Evolutionary conservation across 2,888 invertebrate species (phyloP).

Genomic region (Catocala fraxini): DNA sequence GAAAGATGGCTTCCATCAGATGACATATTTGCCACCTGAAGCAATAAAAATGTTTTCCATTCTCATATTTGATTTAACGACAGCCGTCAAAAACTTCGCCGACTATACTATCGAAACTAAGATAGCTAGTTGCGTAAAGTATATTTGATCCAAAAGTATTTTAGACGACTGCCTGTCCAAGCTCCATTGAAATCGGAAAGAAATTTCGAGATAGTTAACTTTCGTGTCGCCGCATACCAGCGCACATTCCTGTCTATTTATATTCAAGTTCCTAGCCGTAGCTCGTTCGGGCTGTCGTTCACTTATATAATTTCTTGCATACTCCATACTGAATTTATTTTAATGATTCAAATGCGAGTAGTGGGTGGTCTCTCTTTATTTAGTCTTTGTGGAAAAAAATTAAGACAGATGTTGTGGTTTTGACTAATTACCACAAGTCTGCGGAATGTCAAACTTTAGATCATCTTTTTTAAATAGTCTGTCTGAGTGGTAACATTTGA

Average conservation of each 20-base stretch:
- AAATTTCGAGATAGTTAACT: constrained; percentile 47
- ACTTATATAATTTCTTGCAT: constrained; percentile 39
- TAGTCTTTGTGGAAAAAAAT: neutral
- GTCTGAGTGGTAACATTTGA: too few species aligned
- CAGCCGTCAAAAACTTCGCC: too few species aligned
- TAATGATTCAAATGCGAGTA: constrained; percentile 1
- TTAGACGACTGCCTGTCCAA: constrained; percentile 4
- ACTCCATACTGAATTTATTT: constrained; percentile 31
- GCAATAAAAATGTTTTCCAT: too few species aligned
- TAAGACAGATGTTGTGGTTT: neutral
- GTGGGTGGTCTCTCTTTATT: constrained; percentile 2
- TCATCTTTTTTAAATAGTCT: too few species aligned
- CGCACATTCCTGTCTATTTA: constrained; percentile 64
- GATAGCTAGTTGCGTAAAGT: too few species aligned
- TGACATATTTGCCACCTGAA: too few species aligned
- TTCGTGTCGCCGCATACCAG: constrained; percentile 49
- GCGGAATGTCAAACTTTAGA: neutral
- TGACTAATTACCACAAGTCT: too few species aligned
- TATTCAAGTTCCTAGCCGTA: constrained; percentile 55
- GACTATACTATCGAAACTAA: too few species aligned
- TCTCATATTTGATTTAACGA: too few species aligned
- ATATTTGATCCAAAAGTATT: too few species aligned
- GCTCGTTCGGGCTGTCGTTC: constrained; percentile 53
- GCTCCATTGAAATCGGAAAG: constrained; percentile 27
- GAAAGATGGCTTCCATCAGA: too few species aligned